Percentiles rank a stretch among this genome's conserved stretches.
Conservation (phyloP, 1,140 invertebrate genomes). For the Aphelenchoides avenae region DNA sequence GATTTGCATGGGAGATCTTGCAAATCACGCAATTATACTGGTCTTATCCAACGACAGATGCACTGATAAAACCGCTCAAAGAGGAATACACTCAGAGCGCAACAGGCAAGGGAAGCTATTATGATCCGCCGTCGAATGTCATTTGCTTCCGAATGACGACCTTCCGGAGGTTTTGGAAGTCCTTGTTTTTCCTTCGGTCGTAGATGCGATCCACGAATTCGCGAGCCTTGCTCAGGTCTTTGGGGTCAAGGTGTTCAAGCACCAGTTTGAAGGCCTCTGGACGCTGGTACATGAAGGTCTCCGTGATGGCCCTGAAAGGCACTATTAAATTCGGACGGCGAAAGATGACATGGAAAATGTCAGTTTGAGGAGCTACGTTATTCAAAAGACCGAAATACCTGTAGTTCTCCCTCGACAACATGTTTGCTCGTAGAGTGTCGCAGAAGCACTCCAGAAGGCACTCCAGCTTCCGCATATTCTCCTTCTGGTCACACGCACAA, state of each 20-base stretch:
- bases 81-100: too few species aligned
- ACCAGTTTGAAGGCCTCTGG: conserved; percentile 34
- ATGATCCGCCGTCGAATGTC: too few species aligned
- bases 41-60: too few species aligned
- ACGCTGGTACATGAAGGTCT: conserved; percentile 33
- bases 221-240: conserved; percentile 25
- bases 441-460: conserved; percentile 39
- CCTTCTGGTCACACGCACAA: conserved; percentile 20
- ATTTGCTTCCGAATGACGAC: too few species aligned
- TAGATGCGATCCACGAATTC: conserved; percentile 36
- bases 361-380: background rate
- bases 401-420: conserved; percentile 36
- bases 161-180: too few species aligned
- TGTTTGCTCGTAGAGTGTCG: conserved; percentile 18
- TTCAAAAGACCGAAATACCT: conserved; percentile 17
- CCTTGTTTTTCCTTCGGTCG: conserved; percentile 24
- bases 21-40: too few species aligned
- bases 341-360: background rate
- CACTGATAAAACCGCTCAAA: too few species aligned
- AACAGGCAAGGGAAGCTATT: too few species aligned
- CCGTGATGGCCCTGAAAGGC: conserved; percentile 39
- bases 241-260: conserved; percentile 37
- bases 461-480: conserved; percentile 37
- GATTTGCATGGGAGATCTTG: too few species aligned
- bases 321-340: background rate